Evolutionary conservation across 2,888 invertebrate genomes (phyloP), one percentile per base, ranked within the genome.

Genomic region (Helicoverpa assulta): DNA sequence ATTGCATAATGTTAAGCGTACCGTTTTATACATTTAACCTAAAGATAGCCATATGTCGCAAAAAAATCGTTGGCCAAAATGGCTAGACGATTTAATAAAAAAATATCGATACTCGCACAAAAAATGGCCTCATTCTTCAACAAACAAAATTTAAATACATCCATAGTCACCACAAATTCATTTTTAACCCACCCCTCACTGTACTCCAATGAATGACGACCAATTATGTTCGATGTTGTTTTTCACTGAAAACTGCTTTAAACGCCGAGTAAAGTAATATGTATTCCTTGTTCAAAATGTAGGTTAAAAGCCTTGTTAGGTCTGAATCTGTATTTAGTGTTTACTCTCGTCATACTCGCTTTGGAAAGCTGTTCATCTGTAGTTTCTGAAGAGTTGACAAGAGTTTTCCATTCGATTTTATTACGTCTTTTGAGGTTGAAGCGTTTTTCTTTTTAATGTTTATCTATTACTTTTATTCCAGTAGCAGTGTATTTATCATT

Each of bases 301-400:
- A 67, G 71, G 71, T 59, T 75, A 72, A 72, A 67, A 75, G 55
- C 57, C 14, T 71, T 57, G 67, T 33, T 58, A 10, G 18, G n/a
- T 67, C 67, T 58, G 33, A 58, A 75, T 75, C 58, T 16, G 21
- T 67, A 43, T 51, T 75, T 63, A 47, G n/a, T 47, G n/a, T 47
- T 21, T 64, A 37, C 56, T 52, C 55, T 18, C 12, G 18, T 47
- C 19, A 14, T 33, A 26, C 50, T 19, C 33, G 33, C 54, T 55
- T 51, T 55, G 33, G 55, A 16, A 58, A 26, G 29, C 29, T n/a
- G 43, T 14, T 16, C 50, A 21, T 29, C 1, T 26, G 12, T 16
- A 62, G 26, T 40, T 33, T 47, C 5, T 0, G 5, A 47, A n/a
- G 12, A 1, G 21, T 10, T 2, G n/a, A 21, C n/a, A 33, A 52